A percentile compares a stretch with the other conserved stretches of the same genome.
Conservation (phyloP, 2,888 invertebrate genomes). For the Empis livida region DNA sequence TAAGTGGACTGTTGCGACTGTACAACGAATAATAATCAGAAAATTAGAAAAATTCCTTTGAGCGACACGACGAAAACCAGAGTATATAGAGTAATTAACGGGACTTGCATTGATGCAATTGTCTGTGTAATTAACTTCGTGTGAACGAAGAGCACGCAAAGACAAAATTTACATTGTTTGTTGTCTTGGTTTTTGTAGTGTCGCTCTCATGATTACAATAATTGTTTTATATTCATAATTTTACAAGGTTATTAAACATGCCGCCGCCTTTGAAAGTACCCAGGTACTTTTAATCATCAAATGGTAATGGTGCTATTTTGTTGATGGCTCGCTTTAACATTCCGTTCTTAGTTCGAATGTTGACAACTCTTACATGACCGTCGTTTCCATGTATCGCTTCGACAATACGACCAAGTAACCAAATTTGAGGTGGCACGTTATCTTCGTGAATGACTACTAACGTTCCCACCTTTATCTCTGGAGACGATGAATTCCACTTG, state of each 20-base stretch:
- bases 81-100: no score
- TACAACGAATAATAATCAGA: no score
- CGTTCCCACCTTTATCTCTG: constrained; percentile 1
- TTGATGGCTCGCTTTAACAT: constrained; percentile 1
- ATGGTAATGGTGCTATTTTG: constrained; percentile 7
- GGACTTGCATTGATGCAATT: no score
- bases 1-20: no score
- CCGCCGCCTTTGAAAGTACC: background rate
- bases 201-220: no score
- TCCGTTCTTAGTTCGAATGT: constrained; percentile 5
- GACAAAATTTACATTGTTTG: no score
- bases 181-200: no score
- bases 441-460: constrained; percentile 5
- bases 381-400: constrained; percentile 3
- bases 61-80: no score
- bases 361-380: constrained; percentile 4
- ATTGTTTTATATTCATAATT: no score
- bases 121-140: no score
- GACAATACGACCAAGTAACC: constrained; percentile 7
- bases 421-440: constrained; percentile 6
- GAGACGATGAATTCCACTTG: constrained; percentile 7
- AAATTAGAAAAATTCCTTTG: no score
- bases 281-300: background rate
- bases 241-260: background rate
- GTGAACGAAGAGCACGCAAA: no score